Evolutionary conservation across 2,113 vertebrate genomes (phyloP), one percentile per base, ranked within the genome.

Genomic region (Chaetops frenatus): DNA sequence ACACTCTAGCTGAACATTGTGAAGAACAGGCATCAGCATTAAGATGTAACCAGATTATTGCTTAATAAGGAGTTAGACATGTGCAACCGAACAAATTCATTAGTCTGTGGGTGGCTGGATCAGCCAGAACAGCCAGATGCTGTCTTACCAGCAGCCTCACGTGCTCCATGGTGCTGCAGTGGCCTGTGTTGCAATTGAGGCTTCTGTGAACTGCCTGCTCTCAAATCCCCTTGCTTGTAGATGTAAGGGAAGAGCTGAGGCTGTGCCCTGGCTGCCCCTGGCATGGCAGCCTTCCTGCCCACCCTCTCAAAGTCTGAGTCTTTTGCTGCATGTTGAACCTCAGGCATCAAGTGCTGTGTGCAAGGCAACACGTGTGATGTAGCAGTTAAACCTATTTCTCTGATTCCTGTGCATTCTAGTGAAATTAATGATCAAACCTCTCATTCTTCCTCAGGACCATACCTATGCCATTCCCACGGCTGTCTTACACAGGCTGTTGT

Each of bases 401-500:
- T 45, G 67, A 12, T 10, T 70, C 58, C 10, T 65, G 8, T 36
- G 17, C 5, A 0, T 42, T 3, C 22, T 16, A 16, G 20, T 40
- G 56, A 77, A 53, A 21, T 12, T 31, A 44, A 12, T 12, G 45
- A 70, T 31, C 2, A 27, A 33, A 23, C 6, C 13, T 19, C 28
- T 57, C 15, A 27, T n/a, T 24, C 13, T 31, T 64, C 29, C 50
- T 62, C 20, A 11, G 54, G 19, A 31, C 11, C 7, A 10, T 33
- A 1, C 48, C 57, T 20, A 0, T 35, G 56, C 23, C 4, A 0
- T 58, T 81, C 8, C 15, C 20, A 6, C 16, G 65, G 45, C 62
- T 28, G 29, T 27, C 22, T 36, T 11, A 9, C 1, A 2, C 12
- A 54, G 54, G 12, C 27, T 7, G 6, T 1, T 7, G 6, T 1